phyloP scores from a whole-genome alignment of 2,113 vertebrate species.

The Falcunculus frontatus region DNA sequence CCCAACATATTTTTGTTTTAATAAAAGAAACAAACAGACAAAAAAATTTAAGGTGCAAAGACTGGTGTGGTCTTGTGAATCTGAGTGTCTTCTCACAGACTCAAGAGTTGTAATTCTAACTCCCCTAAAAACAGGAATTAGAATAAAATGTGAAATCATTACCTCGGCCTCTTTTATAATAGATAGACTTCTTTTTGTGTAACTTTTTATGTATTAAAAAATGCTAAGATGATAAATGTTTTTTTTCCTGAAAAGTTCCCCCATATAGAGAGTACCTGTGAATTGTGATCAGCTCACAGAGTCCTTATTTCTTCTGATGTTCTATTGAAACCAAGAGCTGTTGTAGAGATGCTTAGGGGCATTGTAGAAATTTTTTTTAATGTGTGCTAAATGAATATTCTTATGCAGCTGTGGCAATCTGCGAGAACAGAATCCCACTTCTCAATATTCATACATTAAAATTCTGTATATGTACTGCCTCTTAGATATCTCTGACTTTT shows the following conservation, averaged over 20 bases:
- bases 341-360: neutral
- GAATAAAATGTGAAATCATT: neutral
- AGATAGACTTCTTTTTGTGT: neutral
- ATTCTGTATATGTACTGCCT: neutral
- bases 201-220: neutral
- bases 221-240: neutral
- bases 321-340: neutral
- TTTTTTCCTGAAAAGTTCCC: neutral
- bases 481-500: neutral
- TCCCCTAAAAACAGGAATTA: neutral
- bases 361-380: neutral
- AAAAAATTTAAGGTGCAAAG: neutral
- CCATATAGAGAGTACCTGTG: neutral
- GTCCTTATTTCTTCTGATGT: neutral
- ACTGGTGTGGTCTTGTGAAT: neutral
- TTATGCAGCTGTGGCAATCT: neutral
- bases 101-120: neutral
- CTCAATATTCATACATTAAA: neutral
- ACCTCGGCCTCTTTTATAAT: neutral
- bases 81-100: neutral
- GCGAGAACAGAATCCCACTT: neutral
- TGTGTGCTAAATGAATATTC: neutral
- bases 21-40: neutral
- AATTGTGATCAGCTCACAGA: neutral
- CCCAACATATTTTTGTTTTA: neutral